Percentiles rank a stretch among this genome's conserved stretches.
Evolutionary conservation across 2,888 invertebrate genomes (phyloP).

Genomic region (Antheraea yamamai): DNA sequence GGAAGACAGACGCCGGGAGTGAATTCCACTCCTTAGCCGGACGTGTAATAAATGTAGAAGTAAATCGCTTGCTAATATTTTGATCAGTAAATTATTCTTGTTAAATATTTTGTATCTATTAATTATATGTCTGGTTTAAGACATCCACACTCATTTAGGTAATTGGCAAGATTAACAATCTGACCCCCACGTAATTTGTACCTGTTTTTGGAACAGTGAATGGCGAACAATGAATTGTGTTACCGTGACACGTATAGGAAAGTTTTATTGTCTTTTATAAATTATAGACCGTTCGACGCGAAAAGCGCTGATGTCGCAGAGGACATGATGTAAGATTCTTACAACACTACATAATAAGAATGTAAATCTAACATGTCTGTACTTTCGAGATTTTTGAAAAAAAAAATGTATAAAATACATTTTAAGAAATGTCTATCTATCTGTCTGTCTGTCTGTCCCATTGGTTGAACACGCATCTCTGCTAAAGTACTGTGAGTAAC

Average conservation of each 20-base stretch:
- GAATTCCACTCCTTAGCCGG: too few relatives aligned
- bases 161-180: not conserved
- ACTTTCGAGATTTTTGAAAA: not conserved
- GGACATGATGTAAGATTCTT: not conserved
- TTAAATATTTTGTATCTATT: too few relatives aligned
- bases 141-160: not conserved
- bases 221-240: slow-evolving; percentile 9
- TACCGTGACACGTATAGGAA: slow-evolving; percentile 22
- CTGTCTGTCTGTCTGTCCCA: too few relatives aligned
- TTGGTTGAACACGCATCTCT: too few relatives aligned
- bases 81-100: too few relatives aligned
- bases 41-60: too few relatives aligned
- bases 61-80: too few relatives aligned
- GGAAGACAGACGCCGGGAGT: too few relatives aligned
- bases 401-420: too few relatives aligned
- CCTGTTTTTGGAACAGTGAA: slow-evolving; percentile 10
- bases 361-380: not conserved
- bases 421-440: too few relatives aligned
- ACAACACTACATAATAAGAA: not conserved
- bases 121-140: not conserved
- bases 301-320: slow-evolving; percentile 9
- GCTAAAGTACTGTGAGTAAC: too few relatives aligned
- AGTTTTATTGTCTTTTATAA: slow-evolving; percentile 17
- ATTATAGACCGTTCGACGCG: not conserved
- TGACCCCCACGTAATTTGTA: not conserved